Evolutionary conservation across 37 sponge, comb jelly and placozoan genomes (phyloP), one percentile per base, ranked within the genome.

Genomic region (Chondrosia reniformis): DNA sequence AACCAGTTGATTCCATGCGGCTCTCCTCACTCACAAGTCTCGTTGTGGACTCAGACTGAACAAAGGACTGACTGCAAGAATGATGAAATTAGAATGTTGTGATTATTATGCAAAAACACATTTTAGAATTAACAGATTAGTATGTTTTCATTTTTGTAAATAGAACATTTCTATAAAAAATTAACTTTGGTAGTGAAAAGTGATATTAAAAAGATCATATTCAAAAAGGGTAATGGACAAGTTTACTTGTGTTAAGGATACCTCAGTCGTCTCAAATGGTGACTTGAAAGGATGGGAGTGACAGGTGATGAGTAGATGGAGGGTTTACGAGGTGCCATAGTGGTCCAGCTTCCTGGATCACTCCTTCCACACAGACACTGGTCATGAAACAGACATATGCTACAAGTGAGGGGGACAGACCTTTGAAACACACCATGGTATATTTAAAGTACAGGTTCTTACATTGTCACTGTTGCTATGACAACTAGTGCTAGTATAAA

Each of bases 291-390:
- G 58, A 56, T 28, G 58, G 58, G 58, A 56, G 27, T 24, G 58
- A 56, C 25, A 6, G 58, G 58, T 4, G 58, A 24, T 2, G n/a
- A 28, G 7, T 3, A 56, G 9, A 56, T n/a, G 4, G 19, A n/a
- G 4, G 25, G 25, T 7, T 2, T 28, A 4, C 72, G 27, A 3
- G 72, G 72, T 15, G 72, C 72, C 10, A 1, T 40, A 15, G 41
- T 44, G 1, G 41, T 25, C 72, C 72, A 69, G 2, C 19, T 40
- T 40, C 72, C 72, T 3, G 72, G 72, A 39, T 24, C 5, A 21
- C 42, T 39, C 72, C 43, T 69, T 13, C 72, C 24, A 25, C n/a
- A n/a, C n/a, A n/a, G n/a, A n/a, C 72, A 69, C 3, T 41, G 72
- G 2, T 36, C 36, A 40, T 44, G 42, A 44, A 69, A 69, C 72